phyloP scores from a whole-genome alignment of 2,888 invertebrate genomes.

The Cheilosia urbana region DNA sequence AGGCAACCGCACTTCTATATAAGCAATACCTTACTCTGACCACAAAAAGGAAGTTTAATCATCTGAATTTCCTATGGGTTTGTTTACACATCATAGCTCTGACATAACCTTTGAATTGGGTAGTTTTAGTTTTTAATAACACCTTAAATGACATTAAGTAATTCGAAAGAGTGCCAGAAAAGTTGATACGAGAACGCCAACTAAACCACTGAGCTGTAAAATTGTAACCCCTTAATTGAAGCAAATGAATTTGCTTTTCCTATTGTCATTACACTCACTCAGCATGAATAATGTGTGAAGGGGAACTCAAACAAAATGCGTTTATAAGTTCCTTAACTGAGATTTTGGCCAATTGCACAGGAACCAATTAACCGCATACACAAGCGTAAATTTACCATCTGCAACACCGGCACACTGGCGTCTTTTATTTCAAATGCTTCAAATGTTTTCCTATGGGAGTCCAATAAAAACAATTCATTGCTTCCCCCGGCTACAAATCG shows the following conservation, averaged over 20 bases:
- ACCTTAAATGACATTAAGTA: neutral
- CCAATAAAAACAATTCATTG: constrained; percentile 70
- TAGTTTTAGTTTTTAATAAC: neutral
- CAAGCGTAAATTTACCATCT: constrained; percentile 64
- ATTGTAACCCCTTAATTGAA: constrained; percentile 69
- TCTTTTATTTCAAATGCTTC: constrained; percentile 53
- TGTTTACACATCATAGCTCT: too few species aligned
- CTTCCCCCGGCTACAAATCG: constrained; percentile 51
- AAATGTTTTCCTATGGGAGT: constrained; percentile 68
- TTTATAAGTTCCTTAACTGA: constrained; percentile 63
- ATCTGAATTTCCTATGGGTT: too few species aligned
- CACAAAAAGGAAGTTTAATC: too few species aligned
- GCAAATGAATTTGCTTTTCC: constrained; percentile 70
- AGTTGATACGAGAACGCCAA: neutral
- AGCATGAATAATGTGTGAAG: constrained; percentile 33
- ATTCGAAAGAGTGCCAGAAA: neutral
- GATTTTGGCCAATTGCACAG: constrained; percentile 67
- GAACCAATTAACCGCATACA: constrained; percentile 68
- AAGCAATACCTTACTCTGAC: too few species aligned
- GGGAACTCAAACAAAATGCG: constrained; percentile 56
- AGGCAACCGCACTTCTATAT: too few species aligned
- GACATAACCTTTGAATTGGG: neutral
- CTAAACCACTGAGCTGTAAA: constrained; percentile 48
- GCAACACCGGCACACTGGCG: constrained; percentile 58
- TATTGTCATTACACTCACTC: constrained; percentile 65